Base-by-base conservation (phyloP, 2,113 vertebrate species). In the Callospermophilus lateralis region DNA sequence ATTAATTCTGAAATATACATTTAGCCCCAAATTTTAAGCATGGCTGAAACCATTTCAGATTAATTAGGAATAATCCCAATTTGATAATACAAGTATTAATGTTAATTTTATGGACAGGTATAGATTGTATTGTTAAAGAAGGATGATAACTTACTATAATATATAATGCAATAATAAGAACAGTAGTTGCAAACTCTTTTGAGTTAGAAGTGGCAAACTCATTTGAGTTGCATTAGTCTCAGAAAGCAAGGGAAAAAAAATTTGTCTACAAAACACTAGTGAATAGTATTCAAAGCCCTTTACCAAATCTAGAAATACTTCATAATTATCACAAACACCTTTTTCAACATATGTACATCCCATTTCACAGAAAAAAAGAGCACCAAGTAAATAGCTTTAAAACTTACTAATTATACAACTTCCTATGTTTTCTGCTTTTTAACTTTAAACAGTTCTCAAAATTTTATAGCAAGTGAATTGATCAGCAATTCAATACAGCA, bases 1-100 rank as follows among this genome's bases (percentile, higher is more conserved):
- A 86, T 93, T 90, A 85, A 67, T 80, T 89, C 32, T 92, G 39
- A 96, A 96, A 80, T 83, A 97, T 74, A 87, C 12, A 45, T 34
- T 72, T 67, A 84, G 37, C 15, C 19, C 48, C 76, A 89, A 85
- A 61, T 37, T 34, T 37, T 91, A 61, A 84, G 37, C n/a, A 95
- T 17, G 30, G 55, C n/a, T 88, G 30, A 91, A 95, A 87, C 4
- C 20, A 96, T 67, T 88, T 92, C 80, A 77, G 70, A 92, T 79
- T 94, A 80, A 89, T 45, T 90, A 90, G 58, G 37, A 95, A 88
- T 68, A 93, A 90, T 53, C 22, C 37, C 24, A 96, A 72, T 39
- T 63, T 73, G 13, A 83, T 48, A 89, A 4, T 90, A 61, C 8
- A 72, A 72, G 15, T 86, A 86, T 92, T 67, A 84, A 70, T 77